Percentiles rank a stretch among this genome's conserved stretches.
phyloP scores from a whole-genome alignment of 2,113 vertebrate genomes.

The Chrysemys picta region DNA sequence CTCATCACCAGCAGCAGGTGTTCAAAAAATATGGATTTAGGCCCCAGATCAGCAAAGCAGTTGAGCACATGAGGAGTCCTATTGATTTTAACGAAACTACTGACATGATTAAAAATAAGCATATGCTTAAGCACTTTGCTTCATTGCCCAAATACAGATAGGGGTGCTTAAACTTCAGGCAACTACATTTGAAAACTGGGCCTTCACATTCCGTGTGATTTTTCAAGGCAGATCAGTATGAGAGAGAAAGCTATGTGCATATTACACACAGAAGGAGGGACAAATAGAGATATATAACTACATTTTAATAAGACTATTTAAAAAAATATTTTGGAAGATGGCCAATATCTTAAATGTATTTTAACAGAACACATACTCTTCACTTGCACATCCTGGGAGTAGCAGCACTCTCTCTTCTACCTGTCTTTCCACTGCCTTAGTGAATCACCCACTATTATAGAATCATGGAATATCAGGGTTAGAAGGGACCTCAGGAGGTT shows the following conservation, averaged over 20 bases:
- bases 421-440: neutral
- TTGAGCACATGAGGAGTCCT: constrained; percentile 2
- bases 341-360: neutral
- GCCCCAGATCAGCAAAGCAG: neutral
- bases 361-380: neutral
- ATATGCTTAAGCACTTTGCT: neutral
- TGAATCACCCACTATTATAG: neutral
- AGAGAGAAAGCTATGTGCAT: neutral
- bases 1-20: neutral
- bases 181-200: neutral
- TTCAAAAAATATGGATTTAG: neutral
- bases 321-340: neutral
- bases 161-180: neutral
- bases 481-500: no score
- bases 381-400: neutral
- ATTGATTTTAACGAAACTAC: neutral
- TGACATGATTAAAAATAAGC: neutral
- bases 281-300: neutral
- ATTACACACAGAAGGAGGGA: neutral
- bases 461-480: no score
- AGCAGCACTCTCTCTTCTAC: neutral
- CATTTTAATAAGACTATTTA: neutral
- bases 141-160: neutral
- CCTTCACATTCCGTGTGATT: neutral
- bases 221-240: neutral